Conservation (phyloP, 2,888 invertebrate species). For the Trisateles emortualis region DNA sequence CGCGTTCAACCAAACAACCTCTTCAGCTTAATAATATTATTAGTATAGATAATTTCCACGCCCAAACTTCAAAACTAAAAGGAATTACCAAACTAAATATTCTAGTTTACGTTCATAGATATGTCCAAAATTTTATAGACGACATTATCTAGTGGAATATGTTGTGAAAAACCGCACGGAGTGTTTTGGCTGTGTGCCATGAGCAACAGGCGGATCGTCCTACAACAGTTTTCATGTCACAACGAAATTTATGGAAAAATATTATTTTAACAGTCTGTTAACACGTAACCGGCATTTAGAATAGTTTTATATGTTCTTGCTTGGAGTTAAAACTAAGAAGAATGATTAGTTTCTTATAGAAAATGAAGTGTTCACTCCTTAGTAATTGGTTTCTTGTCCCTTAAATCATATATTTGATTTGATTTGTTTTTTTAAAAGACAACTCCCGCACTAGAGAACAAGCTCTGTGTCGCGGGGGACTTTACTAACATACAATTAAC, state of each 20-base stretch:
- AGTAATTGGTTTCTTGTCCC: no score
- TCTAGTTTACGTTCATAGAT: conserved; percentile 25
- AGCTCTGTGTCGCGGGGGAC: no score
- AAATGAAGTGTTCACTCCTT: no score
- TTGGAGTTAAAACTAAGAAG: no score
- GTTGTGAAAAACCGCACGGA: conserved; percentile 54
- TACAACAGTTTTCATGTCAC: conserved; percentile 45
- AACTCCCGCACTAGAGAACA: no score
- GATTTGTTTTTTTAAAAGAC: no score
- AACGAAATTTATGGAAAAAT: conserved; percentile 58
- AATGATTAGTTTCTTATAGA: no score
- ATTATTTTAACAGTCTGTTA: conserved; percentile 47
- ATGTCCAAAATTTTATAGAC: conserved; percentile 47
- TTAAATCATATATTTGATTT: no score
- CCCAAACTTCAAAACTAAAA: conserved; percentile 1
- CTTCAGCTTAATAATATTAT: not conserved
- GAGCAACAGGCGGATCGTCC: conserved; percentile 68
- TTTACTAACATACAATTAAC: no score
- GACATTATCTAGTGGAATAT: conserved; percentile 59
- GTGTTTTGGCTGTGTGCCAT: conserved; percentile 62
- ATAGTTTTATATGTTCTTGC: not conserved
- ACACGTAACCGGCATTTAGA: conserved; percentile 13
- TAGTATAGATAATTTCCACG: not conserved
- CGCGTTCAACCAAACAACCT: no score
- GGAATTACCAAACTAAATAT: conserved; percentile 1